Conservation (phyloP, 2,113 vertebrate genomes). For the Psittacara wagleri region DNA sequence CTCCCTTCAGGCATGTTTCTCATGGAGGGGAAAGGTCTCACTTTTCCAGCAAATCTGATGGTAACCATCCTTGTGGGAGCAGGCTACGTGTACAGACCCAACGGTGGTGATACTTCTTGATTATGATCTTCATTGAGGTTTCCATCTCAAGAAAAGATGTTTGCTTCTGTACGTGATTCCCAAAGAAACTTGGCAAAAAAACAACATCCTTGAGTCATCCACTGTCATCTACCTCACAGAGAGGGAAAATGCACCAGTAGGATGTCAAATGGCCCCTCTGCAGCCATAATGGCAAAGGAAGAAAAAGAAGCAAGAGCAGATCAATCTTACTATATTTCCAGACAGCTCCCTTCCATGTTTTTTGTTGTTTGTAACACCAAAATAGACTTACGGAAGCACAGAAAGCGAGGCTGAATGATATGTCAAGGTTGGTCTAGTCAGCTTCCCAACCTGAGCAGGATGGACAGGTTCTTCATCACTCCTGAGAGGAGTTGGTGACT, state of each 20-base stretch:
- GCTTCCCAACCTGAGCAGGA: background rate
- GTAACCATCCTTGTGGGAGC: background rate
- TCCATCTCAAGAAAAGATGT: constrained; percentile 28
- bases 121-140: constrained; percentile 1
- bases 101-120: constrained; percentile 1
- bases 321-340: background rate
- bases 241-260: background rate
- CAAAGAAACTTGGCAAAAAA: constrained; percentile 30
- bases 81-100: constrained; percentile 53
- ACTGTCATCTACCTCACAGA: background rate
- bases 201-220: constrained; percentile 6
- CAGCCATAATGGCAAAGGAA: background rate
- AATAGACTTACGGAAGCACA: background rate
- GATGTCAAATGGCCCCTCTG: background rate
- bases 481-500: background rate
- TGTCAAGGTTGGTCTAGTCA: background rate
- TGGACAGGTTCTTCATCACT: background rate
- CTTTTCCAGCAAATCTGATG: constrained; percentile 34
- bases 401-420: background rate
- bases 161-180: constrained; percentile 24
- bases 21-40: constrained; percentile 15
- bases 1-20: constrained; percentile 47
- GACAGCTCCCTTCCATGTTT: background rate
- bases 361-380: background rate
- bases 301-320: background rate